Evolutionary conservation across 2,797 vertebrate species (phyloP).

Genomic region (Gambelia wislizenii): DNA sequence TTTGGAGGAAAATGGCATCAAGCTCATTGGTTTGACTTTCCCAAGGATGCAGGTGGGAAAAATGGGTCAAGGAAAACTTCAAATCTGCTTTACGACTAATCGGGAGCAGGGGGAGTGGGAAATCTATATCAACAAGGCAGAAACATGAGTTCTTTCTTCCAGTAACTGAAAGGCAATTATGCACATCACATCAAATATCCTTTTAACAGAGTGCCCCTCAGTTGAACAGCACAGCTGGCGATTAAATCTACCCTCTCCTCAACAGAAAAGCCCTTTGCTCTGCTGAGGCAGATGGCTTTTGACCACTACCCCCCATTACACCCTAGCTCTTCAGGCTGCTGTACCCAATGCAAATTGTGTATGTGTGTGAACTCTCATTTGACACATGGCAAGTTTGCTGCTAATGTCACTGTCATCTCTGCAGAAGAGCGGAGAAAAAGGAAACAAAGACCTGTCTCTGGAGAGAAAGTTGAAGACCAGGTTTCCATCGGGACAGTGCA

Average conservation of each 20-base stretch:
- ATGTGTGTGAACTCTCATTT: neutral
- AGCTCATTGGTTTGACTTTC: conserved; percentile 56
- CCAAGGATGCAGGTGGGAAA: conserved; percentile 65
- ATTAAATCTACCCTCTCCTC: conserved; percentile 45
- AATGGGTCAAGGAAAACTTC: conserved; percentile 67
- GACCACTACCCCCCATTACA: conserved; percentile 43
- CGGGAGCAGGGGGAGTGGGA: conserved; percentile 41
- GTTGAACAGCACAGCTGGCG: conserved; percentile 27
- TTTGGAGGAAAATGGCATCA: conserved; percentile 42
- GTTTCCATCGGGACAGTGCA: neutral
- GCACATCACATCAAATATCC: conserved; percentile 30
- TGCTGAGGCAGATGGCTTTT: conserved; percentile 18
- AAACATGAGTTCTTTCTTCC: conserved; percentile 40
- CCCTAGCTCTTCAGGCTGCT: conserved; percentile 38
- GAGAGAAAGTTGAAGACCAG: neutral
- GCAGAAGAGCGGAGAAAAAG: neutral
- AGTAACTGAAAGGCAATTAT: conserved; percentile 56
- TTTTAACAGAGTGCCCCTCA: conserved; percentile 9
- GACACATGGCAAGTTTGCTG: neutral
- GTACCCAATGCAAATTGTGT: conserved; percentile 30
- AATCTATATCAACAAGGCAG: conserved; percentile 62
- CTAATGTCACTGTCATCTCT: conserved; percentile 1
- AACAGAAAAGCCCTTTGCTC: conserved; percentile 43
- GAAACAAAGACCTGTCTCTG: neutral
- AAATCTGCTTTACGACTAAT: conserved; percentile 62